Evolutionary conservation across 2,113 vertebrate genomes (phyloP), one percentile per base, ranked within the genome.

Genomic region (Elephantulus edwardii): DNA sequence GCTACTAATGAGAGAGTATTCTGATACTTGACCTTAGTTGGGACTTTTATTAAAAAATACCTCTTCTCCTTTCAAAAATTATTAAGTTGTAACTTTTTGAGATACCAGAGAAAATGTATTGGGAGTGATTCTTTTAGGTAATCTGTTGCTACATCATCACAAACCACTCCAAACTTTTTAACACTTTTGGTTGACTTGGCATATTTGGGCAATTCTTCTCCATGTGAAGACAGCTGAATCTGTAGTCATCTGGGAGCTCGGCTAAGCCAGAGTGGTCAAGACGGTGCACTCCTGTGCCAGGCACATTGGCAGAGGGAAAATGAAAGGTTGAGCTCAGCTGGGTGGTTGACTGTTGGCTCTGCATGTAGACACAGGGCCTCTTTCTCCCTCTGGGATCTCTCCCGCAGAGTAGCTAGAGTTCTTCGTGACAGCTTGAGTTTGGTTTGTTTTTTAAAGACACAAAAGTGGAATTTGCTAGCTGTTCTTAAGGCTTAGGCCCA

Each of bases 31-130:
- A 83, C 68, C 22, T 86, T 70, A n/a, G 44, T 24, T 52, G 35
- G 48, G 19, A 50, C 62, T 72, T 88, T 71, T 92, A 79, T 60
- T n/a, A n/a, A 52, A 72, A 79, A 64, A 38, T 79, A 64, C 33
- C 30, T 83, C 10, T 91, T 75, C 40, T 22, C 46, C 68, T 90
- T 90, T 60, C 58, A 81, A 68, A 86, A 81, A 5, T 42, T 8
- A 48, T 46, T 83, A 46, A 26, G 19, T 76, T 77, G 46, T 28
- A 66, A 33, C 33, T 54, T 52, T 60, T 66, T 4, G 4, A 48
- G 35, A 66, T 48, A 58, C 30, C 20, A 82, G 68, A 62, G 33
- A 77, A 82, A 50, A 54, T 50, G 26, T 68, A 28, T 1, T 50
- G 33, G 40, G 6, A 28, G 6, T 64, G 79, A 40, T 20, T 38